Base-by-base conservation (phyloP, 2,113 vertebrate species). In the Ranitomeya variabilis region DNA sequence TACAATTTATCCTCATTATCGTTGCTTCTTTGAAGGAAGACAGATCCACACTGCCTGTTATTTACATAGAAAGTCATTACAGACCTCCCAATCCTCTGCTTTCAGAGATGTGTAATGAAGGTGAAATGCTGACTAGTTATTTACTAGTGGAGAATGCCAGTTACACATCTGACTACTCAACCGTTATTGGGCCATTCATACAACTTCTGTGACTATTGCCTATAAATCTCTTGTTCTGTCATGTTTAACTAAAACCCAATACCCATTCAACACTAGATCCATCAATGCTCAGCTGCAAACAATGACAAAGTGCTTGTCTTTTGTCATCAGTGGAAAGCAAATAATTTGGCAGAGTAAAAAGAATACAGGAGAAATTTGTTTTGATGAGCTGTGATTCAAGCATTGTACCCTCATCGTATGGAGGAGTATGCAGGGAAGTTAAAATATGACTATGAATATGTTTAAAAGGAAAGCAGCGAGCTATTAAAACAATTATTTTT, bases 181-280 rank as follows among this genome's bases (percentile, higher is more conserved):
- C 93, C 95, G 91, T 95, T 95, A 94, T 94, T 94, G 93, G 94
- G 93, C 94, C 94, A 95, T 95, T 94, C 89, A 93, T 94, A 95
- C 94, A 91, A 92, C 94, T 95, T 96, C 94, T 93, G 92, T 92
- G 92, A 95, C 91, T 91, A 85, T 92, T 91, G 92, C 95, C 95
- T 95, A 96, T 97, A 96, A 96, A 97, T 97, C 95, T 98, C 94
- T 91, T 91, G 90, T 94, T 86, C 93, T 93, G 95, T 95, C 92
- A 93, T 93, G 93, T 96, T 96, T 96, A 96, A 96, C 95, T 95
- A 96, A 97, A 97, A 96, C 94, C 96, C 95, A 96, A 96, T 95
- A 95, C 94, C 94, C 96, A 96, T 97, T 97, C 95, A 95, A 95
- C 94, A 96, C 94, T 95, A 96, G 96, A 96, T 96, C 94, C 95